Percentiles rank a stretch among this genome's conserved stretches.
Evolutionary conservation across 2,888 invertebrate species (phyloP).

Genomic region (Hydriomena furcata): DNA sequence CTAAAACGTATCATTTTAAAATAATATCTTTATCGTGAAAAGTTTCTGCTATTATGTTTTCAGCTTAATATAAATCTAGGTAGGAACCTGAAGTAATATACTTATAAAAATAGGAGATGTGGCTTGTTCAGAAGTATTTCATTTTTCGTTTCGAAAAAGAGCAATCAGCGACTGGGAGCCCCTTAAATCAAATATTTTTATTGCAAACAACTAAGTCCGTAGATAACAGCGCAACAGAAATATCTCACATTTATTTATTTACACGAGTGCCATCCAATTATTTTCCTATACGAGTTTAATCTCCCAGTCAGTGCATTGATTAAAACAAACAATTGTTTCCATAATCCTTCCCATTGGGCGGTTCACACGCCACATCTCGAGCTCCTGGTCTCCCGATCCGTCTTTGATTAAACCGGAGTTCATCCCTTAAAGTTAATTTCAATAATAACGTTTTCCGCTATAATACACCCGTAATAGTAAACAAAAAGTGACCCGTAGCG

Average conservation of each 20-base stretch:
- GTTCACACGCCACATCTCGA: conserved; percentile 33
- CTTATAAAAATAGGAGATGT: too few species aligned
- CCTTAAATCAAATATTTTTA: too few species aligned
- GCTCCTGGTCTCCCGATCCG: conserved; percentile 7
- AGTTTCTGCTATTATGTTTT: too few species aligned
- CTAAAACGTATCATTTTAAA: too few species aligned
- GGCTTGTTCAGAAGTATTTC: too few species aligned
- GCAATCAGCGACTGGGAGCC: too few species aligned
- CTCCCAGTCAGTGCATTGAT: conserved; percentile 37
- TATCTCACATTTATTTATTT: not conserved
- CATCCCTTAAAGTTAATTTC: not conserved
- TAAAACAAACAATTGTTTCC: conserved; percentile 45
- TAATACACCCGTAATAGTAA: not conserved
- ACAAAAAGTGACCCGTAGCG: not conserved
- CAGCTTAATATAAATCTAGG: too few species aligned
- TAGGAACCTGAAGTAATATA: too few species aligned
- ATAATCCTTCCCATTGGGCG: conserved; percentile 35
- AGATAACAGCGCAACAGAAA: too few species aligned
- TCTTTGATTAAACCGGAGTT: conserved; percentile 8
- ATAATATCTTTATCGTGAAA: too few species aligned
- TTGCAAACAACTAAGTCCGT: too few species aligned
- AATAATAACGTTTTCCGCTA: not conserved
- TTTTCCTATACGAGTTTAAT: conserved; percentile 12
- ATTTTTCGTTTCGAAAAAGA: too few species aligned
- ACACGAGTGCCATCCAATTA: conserved; percentile 8